These are phyloP conservation scores for Platynereis dumerilii DNA, from an alignment of 2,888 invertebrate genomes.

Conservation along the genomic window DNA sequence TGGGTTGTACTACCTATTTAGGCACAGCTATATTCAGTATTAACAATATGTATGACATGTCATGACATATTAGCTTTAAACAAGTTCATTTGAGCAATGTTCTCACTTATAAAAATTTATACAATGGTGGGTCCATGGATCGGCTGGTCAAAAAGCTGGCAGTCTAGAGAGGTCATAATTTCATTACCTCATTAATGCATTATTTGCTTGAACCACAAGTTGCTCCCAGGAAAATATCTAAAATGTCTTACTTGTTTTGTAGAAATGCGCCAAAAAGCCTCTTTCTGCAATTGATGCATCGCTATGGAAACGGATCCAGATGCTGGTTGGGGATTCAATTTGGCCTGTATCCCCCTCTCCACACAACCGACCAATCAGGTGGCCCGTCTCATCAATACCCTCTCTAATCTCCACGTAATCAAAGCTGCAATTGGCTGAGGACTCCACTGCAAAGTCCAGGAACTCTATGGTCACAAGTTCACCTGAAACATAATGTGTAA, in stretches of 20 bases:
- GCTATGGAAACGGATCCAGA: slow-evolving; percentile 31
- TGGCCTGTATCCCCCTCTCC: slow-evolving; percentile 29
- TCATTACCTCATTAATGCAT: too few species aligned
- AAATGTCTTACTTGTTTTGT: slow-evolving; percentile 20
- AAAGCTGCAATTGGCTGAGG: slow-evolving; percentile 30
- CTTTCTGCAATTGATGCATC: slow-evolving; percentile 23
- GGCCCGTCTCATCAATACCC: slow-evolving; percentile 30
- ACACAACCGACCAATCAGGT: slow-evolving; percentile 34
- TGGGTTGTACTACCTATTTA: too few species aligned
- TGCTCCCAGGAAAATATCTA: too few species aligned
- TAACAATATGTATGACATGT: too few species aligned
- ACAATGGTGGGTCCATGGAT: too few species aligned
- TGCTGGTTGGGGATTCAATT: slow-evolving; percentile 20
- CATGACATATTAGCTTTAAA: too few species aligned
- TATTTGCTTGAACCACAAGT: too few species aligned
- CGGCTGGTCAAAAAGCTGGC: too few species aligned
- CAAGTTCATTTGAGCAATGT: too few species aligned
- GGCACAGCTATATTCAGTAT: too few species aligned
- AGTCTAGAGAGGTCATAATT: too few species aligned
- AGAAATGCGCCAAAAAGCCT: slow-evolving; percentile 29
- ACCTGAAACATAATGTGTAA: slow-evolving; percentile 20
- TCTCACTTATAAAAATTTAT: too few species aligned
- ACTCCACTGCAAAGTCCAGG: slow-evolving; percentile 30
- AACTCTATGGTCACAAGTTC: slow-evolving; percentile 33
- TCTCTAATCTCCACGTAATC: slow-evolving; percentile 34